phyloP scores from a whole-genome alignment of 1,140 invertebrate genomes.

The Rhopalosiphum maidis region DNA sequence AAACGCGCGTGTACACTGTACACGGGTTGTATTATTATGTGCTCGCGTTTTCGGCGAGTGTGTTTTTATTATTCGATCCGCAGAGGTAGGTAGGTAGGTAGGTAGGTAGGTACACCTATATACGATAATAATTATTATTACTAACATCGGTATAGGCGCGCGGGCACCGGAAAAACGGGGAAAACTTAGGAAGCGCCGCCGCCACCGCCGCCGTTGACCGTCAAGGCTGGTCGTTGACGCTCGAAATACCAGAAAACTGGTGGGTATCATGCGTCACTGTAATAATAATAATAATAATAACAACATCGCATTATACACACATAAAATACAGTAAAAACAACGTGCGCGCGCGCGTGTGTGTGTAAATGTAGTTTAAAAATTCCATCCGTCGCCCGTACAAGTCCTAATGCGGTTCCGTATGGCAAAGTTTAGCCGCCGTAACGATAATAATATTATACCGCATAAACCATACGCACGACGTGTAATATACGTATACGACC shows the following conservation, averaged over 20 bases:
- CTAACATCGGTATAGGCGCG: background rate
- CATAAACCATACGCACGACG: background rate
- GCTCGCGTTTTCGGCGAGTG: background rate
- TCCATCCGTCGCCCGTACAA: background rate
- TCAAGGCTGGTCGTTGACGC: conserved; percentile 29
- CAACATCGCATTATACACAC: background rate
- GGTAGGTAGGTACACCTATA: no score
- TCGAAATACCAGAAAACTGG: background rate
- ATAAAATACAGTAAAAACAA: background rate
- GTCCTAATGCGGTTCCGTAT: background rate
- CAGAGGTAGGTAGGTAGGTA: no score
- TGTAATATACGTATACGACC: background rate
- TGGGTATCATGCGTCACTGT: background rate
- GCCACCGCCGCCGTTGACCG: background rate
- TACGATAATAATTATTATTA: no score
- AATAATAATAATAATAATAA: background rate
- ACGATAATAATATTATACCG: background rate
- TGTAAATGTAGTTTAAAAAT: background rate
- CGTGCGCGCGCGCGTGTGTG: background rate
- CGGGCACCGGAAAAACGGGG: background rate
- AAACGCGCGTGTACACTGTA: no score
- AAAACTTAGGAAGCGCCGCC: background rate
- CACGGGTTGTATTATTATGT: background rate
- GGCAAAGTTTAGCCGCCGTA: background rate
- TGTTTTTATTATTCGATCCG: background rate